Evolutionary conservation across 92 coral and sea anemone species (phyloP).

Genomic region (Meandrina meandrites): DNA sequence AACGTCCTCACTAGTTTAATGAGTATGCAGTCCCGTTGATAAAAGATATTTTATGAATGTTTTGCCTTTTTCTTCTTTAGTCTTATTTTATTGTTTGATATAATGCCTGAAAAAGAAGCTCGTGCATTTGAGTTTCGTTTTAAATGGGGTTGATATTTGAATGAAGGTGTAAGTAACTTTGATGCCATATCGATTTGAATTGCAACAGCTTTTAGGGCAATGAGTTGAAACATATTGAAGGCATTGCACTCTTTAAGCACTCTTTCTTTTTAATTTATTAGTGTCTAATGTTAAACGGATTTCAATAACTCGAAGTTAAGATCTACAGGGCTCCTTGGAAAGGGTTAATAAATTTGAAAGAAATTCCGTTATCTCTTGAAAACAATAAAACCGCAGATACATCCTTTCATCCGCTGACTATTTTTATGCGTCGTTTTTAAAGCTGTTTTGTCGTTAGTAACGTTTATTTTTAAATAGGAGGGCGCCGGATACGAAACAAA

Average conservation of each 20-base stretch:
- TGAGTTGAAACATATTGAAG: background rate
- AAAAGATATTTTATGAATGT: background rate
- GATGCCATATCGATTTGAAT: background rate
- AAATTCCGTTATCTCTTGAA: background rate
- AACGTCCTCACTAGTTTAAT: background rate
- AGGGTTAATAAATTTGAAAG: background rate
- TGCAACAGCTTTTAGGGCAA: background rate
- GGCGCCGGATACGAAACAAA: background rate
- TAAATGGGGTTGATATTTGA: background rate
- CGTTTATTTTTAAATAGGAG: background rate
- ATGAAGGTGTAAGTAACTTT: background rate
- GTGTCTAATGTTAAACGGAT: background rate
- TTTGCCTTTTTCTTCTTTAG: background rate
- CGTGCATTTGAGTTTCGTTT: background rate
- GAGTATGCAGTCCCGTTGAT: background rate
- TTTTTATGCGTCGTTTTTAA: background rate
- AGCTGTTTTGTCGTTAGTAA: background rate
- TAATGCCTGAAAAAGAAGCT: background rate
- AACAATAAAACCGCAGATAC: background rate
- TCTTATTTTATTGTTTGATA: background rate
- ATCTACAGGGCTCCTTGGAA: background rate
- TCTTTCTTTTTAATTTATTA: background rate
- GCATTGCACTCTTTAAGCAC: background rate
- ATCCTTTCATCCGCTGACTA: background rate
- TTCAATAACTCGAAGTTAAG: background rate